phyloP scores from a whole-genome alignment of 2,797 vertebrate genomes.

The Peromyscus attwateri region DNA sequence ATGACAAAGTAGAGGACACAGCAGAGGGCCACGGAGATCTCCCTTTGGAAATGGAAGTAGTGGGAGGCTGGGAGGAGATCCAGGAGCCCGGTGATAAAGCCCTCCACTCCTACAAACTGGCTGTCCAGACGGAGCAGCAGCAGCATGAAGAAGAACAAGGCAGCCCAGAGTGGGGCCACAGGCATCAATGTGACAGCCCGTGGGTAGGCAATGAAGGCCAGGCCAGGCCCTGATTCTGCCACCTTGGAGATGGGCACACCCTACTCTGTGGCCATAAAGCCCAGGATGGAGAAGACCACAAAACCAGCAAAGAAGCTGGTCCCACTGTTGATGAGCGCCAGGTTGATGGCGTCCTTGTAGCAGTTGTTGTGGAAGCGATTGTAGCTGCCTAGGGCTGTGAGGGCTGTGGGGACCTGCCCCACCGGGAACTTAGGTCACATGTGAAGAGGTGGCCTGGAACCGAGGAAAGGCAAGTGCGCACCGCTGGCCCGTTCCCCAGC shows the following conservation, averaged over 20 bases:
- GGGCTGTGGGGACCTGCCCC: too few relatives aligned
- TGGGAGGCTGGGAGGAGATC: slow-evolving; percentile 93
- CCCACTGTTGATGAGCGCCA: slow-evolving; percentile 97
- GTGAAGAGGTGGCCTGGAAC: too few relatives aligned
- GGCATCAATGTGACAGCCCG: slow-evolving; percentile 98
- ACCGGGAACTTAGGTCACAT: too few relatives aligned
- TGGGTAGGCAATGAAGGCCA: slow-evolving; percentile 98
- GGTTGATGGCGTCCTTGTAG: slow-evolving; percentile 97
- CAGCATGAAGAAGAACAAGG: slow-evolving; percentile 99
- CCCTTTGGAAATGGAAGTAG: slow-evolving; percentile 93
- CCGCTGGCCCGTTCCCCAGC: too few relatives aligned
- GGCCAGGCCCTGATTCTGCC: slow-evolving; percentile 97
- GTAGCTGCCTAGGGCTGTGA: slow-evolving; percentile 98
- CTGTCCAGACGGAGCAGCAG: slow-evolving; percentile 96
- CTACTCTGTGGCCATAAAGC: slow-evolving; percentile 98
- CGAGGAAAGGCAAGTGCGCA: too few relatives aligned
- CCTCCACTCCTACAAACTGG: slow-evolving; percentile 99
- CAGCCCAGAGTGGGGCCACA: slow-evolving; percentile 96
- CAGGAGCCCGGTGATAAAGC: slow-evolving; percentile 97
- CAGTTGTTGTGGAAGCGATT: slow-evolving; percentile 99
- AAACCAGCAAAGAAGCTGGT: slow-evolving; percentile 99
- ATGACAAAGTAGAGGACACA: slow-evolving; percentile 95
- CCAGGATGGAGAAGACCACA: slow-evolving; percentile 97
- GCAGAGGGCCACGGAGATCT: slow-evolving; percentile 94
- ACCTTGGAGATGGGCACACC: slow-evolving; percentile 97